Evolutionary conservation across 2,797 vertebrate genomes (phyloP).

Genomic region (Stomatorhinus walkeri): DNA sequence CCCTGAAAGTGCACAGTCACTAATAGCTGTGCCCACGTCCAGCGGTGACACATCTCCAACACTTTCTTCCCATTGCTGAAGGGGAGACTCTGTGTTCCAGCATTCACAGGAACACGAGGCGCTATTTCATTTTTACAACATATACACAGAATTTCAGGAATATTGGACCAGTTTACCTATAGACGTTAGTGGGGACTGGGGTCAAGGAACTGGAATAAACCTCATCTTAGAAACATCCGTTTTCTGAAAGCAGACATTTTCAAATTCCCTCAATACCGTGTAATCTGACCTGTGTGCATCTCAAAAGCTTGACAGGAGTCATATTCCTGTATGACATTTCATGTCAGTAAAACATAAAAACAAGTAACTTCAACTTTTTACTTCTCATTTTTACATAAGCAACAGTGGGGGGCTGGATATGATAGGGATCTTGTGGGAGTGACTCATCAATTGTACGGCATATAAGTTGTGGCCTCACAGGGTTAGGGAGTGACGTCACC

Average conservation of each 20-base stretch:
- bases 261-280: not conserved
- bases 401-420: not conserved
- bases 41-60: not conserved
- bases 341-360: not conserved
- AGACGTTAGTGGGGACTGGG: not conserved
- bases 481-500: slow-evolving; percentile 25
- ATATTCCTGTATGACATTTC: not conserved
- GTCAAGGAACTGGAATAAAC: not conserved
- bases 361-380: slow-evolving; percentile 33
- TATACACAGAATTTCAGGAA: not conserved
- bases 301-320: not conserved
- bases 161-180: not conserved
- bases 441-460: slow-evolving; percentile 31
- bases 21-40: not conserved
- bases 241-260: not conserved
- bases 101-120: not conserved
- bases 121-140: not conserved
- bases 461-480: slow-evolving; percentile 39
- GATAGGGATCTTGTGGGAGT: not conserved
- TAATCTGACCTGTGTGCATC: not conserved
- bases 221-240: not conserved
- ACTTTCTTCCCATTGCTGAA: not conserved
- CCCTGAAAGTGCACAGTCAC: not conserved
- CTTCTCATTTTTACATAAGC: slow-evolving; percentile 15
- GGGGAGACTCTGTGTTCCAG: not conserved